Evolutionary conservation across 2,113 vertebrate species (phyloP).

Genomic region (Leptobrachium leishanense): DNA sequence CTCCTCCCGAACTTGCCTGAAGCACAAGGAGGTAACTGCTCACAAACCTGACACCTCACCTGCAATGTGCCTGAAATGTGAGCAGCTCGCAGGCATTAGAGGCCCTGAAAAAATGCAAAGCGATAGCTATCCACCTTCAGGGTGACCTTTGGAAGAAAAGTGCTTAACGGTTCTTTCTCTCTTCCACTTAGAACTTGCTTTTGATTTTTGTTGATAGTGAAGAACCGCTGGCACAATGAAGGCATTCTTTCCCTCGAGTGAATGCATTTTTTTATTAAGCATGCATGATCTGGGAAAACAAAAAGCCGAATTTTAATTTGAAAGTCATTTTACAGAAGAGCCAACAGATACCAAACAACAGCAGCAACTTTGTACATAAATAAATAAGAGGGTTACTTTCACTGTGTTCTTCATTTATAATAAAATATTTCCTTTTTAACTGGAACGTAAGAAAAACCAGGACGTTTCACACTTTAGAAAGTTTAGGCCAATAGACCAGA

Average conservation of each 20-base stretch:
- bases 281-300: neutral
- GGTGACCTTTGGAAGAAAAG: slow-evolving; percentile 52
- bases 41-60: slow-evolving; percentile 51
- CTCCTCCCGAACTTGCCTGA: slow-evolving; percentile 24
- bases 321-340: neutral
- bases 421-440: too few relatives aligned
- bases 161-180: slow-evolving; percentile 57
- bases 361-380: too few relatives aligned
- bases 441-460: too few relatives aligned
- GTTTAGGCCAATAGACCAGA: too few relatives aligned
- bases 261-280: neutral
- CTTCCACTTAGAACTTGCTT: slow-evolving; percentile 8
- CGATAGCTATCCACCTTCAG: slow-evolving; percentile 50
- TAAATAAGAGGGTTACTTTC: too few relatives aligned
- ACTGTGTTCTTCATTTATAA: too few relatives aligned
- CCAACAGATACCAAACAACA: neutral
- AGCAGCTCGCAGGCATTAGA: slow-evolving; percentile 42
- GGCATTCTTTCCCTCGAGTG: neutral
- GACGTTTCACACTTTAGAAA: too few relatives aligned
- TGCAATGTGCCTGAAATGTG: slow-evolving; percentile 52
- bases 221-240: slow-evolving; percentile 15
- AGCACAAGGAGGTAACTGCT: slow-evolving; percentile 41
- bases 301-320: neutral
- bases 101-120: slow-evolving; percentile 19
- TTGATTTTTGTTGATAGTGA: slow-evolving; percentile 32